Base-by-base conservation (phyloP, 2,797 vertebrate genomes). In the Myotis vivesi region DNA sequence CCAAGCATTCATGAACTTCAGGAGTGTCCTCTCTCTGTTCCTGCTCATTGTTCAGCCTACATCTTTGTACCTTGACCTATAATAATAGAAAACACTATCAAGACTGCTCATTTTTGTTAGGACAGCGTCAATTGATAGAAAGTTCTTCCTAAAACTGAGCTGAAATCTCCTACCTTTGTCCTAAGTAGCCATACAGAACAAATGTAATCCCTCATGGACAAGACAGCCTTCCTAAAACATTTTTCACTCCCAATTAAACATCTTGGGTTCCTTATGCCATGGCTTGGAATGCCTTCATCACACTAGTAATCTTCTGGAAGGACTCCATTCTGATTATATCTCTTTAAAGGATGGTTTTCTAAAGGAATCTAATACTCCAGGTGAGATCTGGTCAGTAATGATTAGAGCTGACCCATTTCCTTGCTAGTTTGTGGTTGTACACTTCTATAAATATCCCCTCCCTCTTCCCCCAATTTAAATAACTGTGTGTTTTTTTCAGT, bases 341-440 rank as follows among this genome's bases (percentile, higher is more conserved):
- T 53, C n/a, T 81, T 71, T 71, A 93, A 93, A 86, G 33, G 30
- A 72, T 81, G 15, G 12, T 94, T 91, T 95, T 57, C 77, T 79
- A 76, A 89, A 62, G 2, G 3, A 89, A 76, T 28, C 30, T 95
- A 71, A 76, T 72, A 53, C 6, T 89, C 25, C 71, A 80, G 51
- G 38, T 91, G 30, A 95, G 92, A 57, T 77, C 36, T 72, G 23
- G 41, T 44, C 79, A 83, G 10, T 62, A 79, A 55, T 82, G 17
- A 88, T 33, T 71, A 85, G 41, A 88, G 20, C 8, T 46, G 53
- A 9, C 25, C 49, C 36, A 86, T 72, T 91, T 92, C 20, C 64
- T 88, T 75, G 12, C 41, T 79, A 33, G 20, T 76, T 80, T 89
- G 66, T 11, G n/a, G 71, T 81, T 94, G 38, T 87, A 73, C 6